Evolutionary conservation across 2,888 invertebrate species (phyloP).

Genomic region (Xanthorhoe designata): DNA sequence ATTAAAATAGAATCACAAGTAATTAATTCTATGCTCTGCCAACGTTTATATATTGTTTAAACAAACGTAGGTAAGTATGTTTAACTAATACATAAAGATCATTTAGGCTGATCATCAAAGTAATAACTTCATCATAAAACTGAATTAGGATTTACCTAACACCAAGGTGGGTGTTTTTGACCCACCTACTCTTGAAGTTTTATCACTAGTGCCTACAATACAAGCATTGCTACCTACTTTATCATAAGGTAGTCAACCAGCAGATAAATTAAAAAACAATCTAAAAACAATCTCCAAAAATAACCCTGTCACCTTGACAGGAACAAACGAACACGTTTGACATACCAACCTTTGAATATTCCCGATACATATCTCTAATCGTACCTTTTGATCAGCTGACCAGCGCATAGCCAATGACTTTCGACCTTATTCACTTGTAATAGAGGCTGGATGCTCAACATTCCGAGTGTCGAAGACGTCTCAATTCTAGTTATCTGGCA

Average conservation of each 20-base stretch:
- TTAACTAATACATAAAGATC: no score
- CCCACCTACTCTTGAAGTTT: no score
- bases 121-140: no score
- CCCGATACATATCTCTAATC: constrained; percentile 79
- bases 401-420: constrained; percentile 43
- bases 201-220: no score
- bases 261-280: constrained; percentile 3
- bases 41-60: no score
- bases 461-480: constrained; percentile 73
- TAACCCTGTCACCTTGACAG: constrained; percentile 48
- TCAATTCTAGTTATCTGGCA: constrained; percentile 76
- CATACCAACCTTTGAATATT: constrained; percentile 71
- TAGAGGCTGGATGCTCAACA: constrained; percentile 58
- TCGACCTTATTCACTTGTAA: constrained; percentile 41
- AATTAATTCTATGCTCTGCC: no score
- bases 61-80: no score
- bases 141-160: no score
- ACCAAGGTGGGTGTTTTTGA: no score
- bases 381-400: constrained; percentile 63
- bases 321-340: constrained; percentile 54
- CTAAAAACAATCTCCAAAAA: constrained; percentile 39
- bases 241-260: not conserved
- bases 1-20: no score
- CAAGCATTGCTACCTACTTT: not conserved
- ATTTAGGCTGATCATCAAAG: no score